Base-by-base conservation (phyloP, 2,888 invertebrate genomes). In the Sepiola atlantica region DNA sequence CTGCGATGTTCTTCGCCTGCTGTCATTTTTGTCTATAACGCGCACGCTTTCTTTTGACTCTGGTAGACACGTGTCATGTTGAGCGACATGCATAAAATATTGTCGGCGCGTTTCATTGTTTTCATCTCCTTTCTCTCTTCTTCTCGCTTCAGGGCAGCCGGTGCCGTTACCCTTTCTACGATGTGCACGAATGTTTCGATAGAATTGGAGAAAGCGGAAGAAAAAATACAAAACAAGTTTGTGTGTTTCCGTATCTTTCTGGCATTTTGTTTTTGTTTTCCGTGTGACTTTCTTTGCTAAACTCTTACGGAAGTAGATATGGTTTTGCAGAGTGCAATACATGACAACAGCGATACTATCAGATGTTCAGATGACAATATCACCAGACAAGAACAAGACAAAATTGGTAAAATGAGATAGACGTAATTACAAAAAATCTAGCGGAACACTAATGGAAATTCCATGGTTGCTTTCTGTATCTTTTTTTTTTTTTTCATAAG, bases 161-260 rank as follows among this genome's bases (percentile, higher is more conserved):
- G 97, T 18, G 96, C 97, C 45, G 96, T 97, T 95, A 97, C 97
- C 94, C 97, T 97, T 96, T 97, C 97, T 94, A 96, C 96, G 55
- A 95, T 97, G 95, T 96, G 97, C 94, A 97, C 97, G 94, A 97
- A 96, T 95, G 96, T 97, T 54, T 96, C 96, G 55, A 95, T 97
- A 91, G 97, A 97, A 94, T 96, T 97, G 93, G 97, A 97, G 95
- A 97, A 97, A 95, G 95, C 96, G 90, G 97, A 97, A 94, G 97
- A 97, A 94, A 97, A 96, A 95, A 96, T 97, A 10, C 97, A 97
- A 96, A 96, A 96, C 95, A 96, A 96, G 97, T 97, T 92, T 90
- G 94, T 94, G 35, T 10, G 28, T 55, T 24, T 90, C 94, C 0
- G 16, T 35, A 0, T 77, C 24, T 18, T 32, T 35, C 8, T 93